Evolutionary conservation across 2,888 invertebrate species (phyloP).

Genomic region (Hesperia comma): DNA sequence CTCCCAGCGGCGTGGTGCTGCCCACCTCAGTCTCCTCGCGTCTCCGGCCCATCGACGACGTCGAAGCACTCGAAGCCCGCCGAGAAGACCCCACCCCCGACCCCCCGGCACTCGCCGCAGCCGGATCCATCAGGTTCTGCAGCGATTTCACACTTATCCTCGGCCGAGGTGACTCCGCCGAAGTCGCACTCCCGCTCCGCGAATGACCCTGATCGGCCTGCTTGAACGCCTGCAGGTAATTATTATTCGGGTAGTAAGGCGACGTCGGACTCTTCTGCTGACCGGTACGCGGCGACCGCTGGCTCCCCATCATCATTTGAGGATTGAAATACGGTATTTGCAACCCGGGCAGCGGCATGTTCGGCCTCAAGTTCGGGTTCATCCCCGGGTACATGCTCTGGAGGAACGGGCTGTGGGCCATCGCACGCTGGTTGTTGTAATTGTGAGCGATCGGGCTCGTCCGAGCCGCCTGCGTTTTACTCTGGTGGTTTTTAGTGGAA

Average conservation of each 20-base stretch:
- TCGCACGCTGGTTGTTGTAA: slow-evolving; percentile 68
- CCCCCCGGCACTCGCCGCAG: slow-evolving; percentile 64
- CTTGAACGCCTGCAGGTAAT: slow-evolving; percentile 71
- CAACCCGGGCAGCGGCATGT: slow-evolving; percentile 66
- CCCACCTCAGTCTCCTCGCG: slow-evolving; percentile 86
- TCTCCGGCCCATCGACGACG: slow-evolving; percentile 71
- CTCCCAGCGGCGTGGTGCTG: slow-evolving; percentile 85
- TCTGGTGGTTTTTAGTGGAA: slow-evolving; percentile 71
- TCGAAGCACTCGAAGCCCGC: slow-evolving; percentile 61
- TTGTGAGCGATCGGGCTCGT: slow-evolving; percentile 78
- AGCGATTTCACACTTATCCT: slow-evolving; percentile 86
- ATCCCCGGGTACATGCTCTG: slow-evolving; percentile 73
- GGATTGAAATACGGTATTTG: slow-evolving; percentile 77
- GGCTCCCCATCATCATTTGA: slow-evolving; percentile 65
- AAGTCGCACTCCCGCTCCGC: slow-evolving; percentile 58
- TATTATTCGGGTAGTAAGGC: slow-evolving; percentile 74
- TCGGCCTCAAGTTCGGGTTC: slow-evolving; percentile 65
- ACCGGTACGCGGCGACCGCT: slow-evolving; percentile 62
- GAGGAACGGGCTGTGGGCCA: slow-evolving; percentile 64
- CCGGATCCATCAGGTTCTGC: slow-evolving; percentile 85
- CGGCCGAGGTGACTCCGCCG: slow-evolving; percentile 80
- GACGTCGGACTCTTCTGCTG: slow-evolving; percentile 76
- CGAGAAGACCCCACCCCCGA: slow-evolving; percentile 38
- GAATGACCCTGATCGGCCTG: slow-evolving; percentile 60
- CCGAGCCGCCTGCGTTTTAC: slow-evolving; percentile 73